Evolutionary conservation across 2,113 vertebrate genomes (phyloP).

Genomic region (Onychorhynchus coronatus): DNA sequence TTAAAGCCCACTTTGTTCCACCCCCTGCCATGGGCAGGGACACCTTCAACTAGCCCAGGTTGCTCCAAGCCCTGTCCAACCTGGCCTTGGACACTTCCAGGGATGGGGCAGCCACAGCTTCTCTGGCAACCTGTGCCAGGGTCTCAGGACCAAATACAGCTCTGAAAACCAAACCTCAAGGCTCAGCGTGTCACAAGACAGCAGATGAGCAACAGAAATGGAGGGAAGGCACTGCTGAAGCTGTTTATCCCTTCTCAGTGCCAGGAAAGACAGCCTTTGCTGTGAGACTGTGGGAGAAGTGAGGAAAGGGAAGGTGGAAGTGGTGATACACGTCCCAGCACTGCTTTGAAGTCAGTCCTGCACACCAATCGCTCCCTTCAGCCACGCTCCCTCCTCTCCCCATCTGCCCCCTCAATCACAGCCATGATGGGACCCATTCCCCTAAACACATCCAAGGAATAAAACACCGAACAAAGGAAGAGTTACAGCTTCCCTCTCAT

Average conservation of each 20-base stretch:
- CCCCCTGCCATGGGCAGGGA: neutral
- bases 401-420: neutral
- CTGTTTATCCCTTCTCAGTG: neutral
- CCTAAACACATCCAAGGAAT: neutral
- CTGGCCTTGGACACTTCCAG: neutral
- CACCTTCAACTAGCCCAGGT: neutral
- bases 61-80: neutral
- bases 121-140: neutral
- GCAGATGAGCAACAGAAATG: neutral
- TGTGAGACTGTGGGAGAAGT: neutral
- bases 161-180: neutral
- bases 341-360: neutral
- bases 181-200: neutral
- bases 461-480: conserved; percentile 18
- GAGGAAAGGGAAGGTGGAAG: neutral
- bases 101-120: neutral
- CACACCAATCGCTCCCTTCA: neutral
- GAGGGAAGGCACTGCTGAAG: neutral
- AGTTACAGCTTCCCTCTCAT: neutral
- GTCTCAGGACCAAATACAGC: neutral
- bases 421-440: neutral
- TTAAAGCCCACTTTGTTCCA: neutral
- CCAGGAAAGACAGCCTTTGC: neutral
- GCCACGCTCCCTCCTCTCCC: neutral
- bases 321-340: neutral